A percentile compares a stretch with the other conserved stretches of the same genome.
phyloP scores from a whole-genome alignment of 1,140 invertebrate species.

The Choristoneura fumiferana region DNA sequence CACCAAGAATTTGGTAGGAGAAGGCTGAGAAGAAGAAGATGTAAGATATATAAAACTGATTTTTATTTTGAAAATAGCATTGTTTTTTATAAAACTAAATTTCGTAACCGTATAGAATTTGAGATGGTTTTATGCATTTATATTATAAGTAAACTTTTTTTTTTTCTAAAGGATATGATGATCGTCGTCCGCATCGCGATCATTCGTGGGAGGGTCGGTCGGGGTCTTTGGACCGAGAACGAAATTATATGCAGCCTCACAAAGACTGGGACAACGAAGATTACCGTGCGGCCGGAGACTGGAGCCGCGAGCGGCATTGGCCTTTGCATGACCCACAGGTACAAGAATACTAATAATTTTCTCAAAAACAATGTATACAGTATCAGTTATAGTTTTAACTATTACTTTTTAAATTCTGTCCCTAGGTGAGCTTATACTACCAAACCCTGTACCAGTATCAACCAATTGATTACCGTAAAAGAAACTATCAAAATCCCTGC shows the following conservation, averaged over 20 bases:
- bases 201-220: constrained; percentile 73
- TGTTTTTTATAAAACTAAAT: no score
- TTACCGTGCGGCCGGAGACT: constrained; percentile 65
- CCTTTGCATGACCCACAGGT: constrained; percentile 72
- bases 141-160: constrained; percentile 20
- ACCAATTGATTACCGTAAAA: constrained; percentile 64
- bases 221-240: constrained; percentile 69
- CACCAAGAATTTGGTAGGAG: no score
- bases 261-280: constrained; percentile 78
- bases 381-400: constrained; percentile 17
- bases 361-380: constrained; percentile 16
- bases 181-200: constrained; percentile 64
- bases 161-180: constrained; percentile 59
- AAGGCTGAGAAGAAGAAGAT: no score
- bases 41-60: no score
- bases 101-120: no score
- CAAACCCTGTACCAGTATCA: constrained; percentile 60
- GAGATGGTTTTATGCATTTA: no score
- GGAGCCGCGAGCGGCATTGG: constrained; percentile 74
- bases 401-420: constrained; percentile 28
- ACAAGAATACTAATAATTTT: no score
- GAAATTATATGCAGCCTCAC: constrained; percentile 71
- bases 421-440: constrained; percentile 59
- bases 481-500: constrained; percentile 52
- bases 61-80: no score